phyloP scores from a whole-genome alignment of 2,113 vertebrate species.

The Myotis brandtii region DNA sequence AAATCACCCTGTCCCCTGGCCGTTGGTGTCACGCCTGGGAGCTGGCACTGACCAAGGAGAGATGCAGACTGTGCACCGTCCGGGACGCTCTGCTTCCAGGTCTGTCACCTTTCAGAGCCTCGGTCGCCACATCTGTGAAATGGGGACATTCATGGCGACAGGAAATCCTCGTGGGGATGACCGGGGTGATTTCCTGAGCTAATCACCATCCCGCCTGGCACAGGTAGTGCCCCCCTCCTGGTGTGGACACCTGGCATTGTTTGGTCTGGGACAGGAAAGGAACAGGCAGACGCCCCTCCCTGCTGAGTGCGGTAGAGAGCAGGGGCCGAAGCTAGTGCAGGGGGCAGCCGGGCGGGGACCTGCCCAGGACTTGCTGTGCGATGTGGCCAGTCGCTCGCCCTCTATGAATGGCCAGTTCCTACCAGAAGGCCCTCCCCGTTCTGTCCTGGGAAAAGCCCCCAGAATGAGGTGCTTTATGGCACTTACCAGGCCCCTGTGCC shows the following conservation, averaged over 20 bases:
- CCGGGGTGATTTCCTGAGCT: accelerated
- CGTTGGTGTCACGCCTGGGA: accelerated
- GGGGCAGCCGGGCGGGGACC: too few species aligned
- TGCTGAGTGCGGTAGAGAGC: accelerated
- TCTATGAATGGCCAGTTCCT: background rate
- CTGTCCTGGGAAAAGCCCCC: too few species aligned
- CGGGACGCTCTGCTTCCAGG: background rate
- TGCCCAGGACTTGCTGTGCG: background rate
- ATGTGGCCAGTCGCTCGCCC: background rate
- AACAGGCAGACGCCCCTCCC: background rate
- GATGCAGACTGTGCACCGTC: accelerated
- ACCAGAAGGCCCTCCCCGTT: background rate
- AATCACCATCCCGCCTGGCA: accelerated
- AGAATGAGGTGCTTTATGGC: background rate
- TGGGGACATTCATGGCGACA: accelerated
- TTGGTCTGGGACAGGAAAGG: background rate
- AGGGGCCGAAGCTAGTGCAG: background rate
- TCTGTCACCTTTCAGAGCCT: background rate
- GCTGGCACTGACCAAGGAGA: background rate
- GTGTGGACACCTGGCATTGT: accelerated
- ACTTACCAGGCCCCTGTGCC: background rate
- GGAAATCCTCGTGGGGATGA: accelerated
- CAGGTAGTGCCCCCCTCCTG: accelerated
- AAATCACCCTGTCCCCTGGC: background rate
- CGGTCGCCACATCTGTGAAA: accelerated